Evolutionary conservation across 2,113 vertebrate species (phyloP).

Genomic region (Jaculus jaculus): DNA sequence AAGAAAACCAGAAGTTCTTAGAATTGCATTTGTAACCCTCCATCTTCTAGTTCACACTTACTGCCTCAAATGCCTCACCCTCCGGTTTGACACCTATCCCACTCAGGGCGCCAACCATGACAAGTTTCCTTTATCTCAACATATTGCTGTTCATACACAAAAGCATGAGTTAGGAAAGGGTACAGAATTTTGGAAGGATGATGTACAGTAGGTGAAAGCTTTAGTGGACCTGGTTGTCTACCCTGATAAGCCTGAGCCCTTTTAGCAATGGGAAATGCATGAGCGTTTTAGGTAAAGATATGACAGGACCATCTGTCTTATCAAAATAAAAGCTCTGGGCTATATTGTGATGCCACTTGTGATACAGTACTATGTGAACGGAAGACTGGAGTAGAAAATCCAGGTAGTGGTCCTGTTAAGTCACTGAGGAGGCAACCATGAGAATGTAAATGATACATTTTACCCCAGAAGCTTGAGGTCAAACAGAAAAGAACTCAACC

Average conservation of each 20-base stretch:
- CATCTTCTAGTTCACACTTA: background rate
- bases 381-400: background rate
- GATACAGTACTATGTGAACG: background rate
- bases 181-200: background rate
- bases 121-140: background rate
- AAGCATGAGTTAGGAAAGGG: background rate
- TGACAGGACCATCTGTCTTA: background rate
- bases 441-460: constrained; percentile 39
- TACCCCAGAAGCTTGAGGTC: constrained; percentile 51
- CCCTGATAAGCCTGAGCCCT: background rate
- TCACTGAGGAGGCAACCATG: constrained; percentile 10
- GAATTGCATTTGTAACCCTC: background rate
- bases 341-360: background rate
- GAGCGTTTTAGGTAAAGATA: background rate
- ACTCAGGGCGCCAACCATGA: background rate
- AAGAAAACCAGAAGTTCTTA: background rate
- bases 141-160: background rate
- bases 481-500: constrained; percentile 67
- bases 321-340: background rate
- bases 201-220: background rate
- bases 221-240: background rate
- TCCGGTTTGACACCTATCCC: background rate
- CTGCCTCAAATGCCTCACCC: background rate
- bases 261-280: background rate
- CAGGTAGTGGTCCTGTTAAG: background rate